Percentiles rank a stretch among this genome's conserved stretches.
phyloP scores from a whole-genome alignment of 2,888 invertebrate species.

The Sarcophaga subvicina region DNA sequence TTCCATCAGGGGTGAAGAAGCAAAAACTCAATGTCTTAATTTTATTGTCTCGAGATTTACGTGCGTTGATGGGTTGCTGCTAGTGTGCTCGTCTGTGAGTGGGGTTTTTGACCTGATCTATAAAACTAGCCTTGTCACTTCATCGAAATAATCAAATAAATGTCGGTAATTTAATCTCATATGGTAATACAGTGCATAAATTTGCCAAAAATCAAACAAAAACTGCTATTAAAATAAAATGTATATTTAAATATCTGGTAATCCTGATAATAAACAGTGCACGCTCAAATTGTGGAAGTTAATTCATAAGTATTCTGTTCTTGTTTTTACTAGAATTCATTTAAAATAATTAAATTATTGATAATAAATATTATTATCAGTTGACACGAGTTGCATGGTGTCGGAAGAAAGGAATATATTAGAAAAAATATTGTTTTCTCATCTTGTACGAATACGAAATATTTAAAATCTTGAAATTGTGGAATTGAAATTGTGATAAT shows the following conservation, averaged over 20 bases:
- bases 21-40: no score
- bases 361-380: constrained; percentile 29
- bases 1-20: no score
- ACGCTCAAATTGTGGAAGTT: background rate
- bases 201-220: background rate
- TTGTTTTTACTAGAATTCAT: background rate
- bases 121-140: no score
- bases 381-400: constrained; percentile 30
- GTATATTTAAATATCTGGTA: background rate
- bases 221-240: background rate
- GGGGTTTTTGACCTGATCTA: no score
- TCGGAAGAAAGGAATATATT: background rate
- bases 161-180: no score
- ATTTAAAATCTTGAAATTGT: background rate
- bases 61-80: no score
- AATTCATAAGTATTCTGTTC: background rate
- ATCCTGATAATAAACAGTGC: background rate
- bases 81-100: no score
- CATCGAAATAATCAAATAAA: no score
- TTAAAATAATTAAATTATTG: background rate
- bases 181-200: background rate
- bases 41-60: no score
- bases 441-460: background rate
- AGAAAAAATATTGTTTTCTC: background rate
- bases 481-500: constrained; percentile 39